phyloP scores from a whole-genome alignment of 2,113 vertebrate species.

The Paralichthys olivaceus region DNA sequence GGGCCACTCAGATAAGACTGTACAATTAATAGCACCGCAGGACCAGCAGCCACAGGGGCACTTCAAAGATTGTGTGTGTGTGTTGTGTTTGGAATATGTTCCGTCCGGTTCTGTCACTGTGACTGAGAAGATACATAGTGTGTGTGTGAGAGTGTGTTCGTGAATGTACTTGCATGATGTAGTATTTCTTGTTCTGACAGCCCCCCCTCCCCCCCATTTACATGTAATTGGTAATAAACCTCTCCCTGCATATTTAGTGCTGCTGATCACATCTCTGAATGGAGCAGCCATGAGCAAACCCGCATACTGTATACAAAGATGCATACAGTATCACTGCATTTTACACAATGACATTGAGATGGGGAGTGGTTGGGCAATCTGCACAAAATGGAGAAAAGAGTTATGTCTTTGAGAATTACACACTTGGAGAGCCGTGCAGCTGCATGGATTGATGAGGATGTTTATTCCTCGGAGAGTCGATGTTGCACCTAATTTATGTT shows the following conservation, averaged over 20 bases:
- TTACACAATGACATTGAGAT: conserved; percentile 11
- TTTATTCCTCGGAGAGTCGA: neutral
- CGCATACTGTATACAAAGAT: too few species aligned
- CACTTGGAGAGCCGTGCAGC: neutral
- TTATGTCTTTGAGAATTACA: neutral
- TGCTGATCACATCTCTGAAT: conserved; percentile 33
- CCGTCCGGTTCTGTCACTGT: neutral
- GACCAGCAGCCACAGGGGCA: conserved; percentile 51
- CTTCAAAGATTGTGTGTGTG: conserved; percentile 62
- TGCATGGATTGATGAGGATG: neutral
- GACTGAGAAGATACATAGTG: neutral
- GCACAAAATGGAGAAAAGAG: conserved; percentile 2
- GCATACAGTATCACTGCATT: neutral
- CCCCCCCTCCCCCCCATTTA: conserved; percentile 22
- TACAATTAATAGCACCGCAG: conserved; percentile 73
- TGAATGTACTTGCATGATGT: conserved; percentile 38
- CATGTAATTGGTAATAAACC: conserved; percentile 49
- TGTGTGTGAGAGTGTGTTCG: conserved; percentile 15
- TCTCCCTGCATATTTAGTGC: conserved; percentile 29
- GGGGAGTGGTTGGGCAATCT: conserved; percentile 13
- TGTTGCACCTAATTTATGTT: neutral
- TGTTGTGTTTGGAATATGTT: conserved; percentile 14
- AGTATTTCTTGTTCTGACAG: conserved; percentile 53
- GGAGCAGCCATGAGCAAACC: too few species aligned
- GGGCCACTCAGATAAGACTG: conserved; percentile 74